Conservation (phyloP, 2,888 invertebrate species). For the Litoditis marina region DNA sequence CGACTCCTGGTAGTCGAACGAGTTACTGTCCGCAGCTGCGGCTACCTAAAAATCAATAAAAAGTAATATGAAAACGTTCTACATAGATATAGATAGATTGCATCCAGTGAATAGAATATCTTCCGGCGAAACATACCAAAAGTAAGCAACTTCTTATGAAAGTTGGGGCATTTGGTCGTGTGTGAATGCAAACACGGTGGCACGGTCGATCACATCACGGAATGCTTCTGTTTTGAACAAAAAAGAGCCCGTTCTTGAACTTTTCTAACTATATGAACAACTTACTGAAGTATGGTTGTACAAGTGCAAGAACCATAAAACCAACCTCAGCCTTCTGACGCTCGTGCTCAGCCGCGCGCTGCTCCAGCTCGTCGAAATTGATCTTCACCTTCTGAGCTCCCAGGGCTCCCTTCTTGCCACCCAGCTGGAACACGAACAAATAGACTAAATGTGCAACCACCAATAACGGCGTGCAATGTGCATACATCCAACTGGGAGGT, state of each 20-base stretch:
- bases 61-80: too few relatives aligned
- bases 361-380: conserved; percentile 91
- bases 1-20: conserved; percentile 13
- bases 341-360: conserved; percentile 81
- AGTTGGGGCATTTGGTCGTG: not conserved
- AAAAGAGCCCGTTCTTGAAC: too few relatives aligned
- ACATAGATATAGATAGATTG: too few relatives aligned
- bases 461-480: too few relatives aligned
- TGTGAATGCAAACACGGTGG: too few relatives aligned
- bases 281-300: too few relatives aligned
- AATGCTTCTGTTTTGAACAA: too few relatives aligned
- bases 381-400: conserved; percentile 89
- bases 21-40: conserved; percentile 14
- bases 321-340: conserved; percentile 68
- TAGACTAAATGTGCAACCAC: not conserved
- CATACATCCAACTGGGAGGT: too few relatives aligned
- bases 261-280: too few relatives aligned
- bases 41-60: not conserved
- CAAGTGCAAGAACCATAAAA: not conserved
- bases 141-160: not conserved
- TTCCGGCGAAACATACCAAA: too few relatives aligned
- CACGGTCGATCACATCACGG: not conserved
- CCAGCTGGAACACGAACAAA: conserved; percentile 62
- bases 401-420: conserved; percentile 80
- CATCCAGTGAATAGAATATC: too few relatives aligned